phyloP scores from a whole-genome alignment of 2,113 vertebrate genomes.

The Rostratula benghalensis region DNA sequence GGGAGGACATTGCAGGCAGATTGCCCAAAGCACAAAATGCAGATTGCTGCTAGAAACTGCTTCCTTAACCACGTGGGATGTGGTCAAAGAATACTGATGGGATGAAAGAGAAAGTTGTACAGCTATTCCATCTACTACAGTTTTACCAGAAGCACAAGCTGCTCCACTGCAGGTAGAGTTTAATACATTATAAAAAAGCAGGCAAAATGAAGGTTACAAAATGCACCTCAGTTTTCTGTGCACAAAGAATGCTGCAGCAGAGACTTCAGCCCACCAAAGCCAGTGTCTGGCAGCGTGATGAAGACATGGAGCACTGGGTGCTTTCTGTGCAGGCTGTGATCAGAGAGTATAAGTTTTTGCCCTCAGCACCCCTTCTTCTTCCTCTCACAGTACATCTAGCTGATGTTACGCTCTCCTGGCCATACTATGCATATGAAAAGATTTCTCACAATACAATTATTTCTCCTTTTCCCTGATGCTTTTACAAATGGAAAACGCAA shows the following conservation, averaged over 20 bases:
- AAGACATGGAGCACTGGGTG: not conserved
- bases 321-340: not conserved
- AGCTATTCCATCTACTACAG: not conserved
- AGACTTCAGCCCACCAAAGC: not conserved
- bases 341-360: not conserved
- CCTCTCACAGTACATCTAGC: not conserved
- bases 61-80: not conserved
- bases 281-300: not conserved
- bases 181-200: not conserved
- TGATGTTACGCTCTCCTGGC: not conserved
- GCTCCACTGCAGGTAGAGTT: not conserved
- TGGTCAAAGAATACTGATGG: not conserved
- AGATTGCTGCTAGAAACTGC: not conserved
- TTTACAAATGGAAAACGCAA: not conserved
- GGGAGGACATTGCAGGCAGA: slow-evolving; percentile 47
- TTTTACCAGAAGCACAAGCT: not conserved
- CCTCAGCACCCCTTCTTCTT: not conserved
- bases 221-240: not conserved
- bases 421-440: not conserved
- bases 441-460: not conserved
- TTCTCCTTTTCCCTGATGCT: not conserved
- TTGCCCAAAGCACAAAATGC: not conserved
- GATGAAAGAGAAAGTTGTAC: not conserved
- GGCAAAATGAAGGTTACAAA: not conserved
- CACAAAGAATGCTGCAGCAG: not conserved